These are phyloP conservation scores for Odocoileus virginianus DNA, from an alignment of 2,113 vertebrate genomes.

Conservation along the genomic window DNA sequence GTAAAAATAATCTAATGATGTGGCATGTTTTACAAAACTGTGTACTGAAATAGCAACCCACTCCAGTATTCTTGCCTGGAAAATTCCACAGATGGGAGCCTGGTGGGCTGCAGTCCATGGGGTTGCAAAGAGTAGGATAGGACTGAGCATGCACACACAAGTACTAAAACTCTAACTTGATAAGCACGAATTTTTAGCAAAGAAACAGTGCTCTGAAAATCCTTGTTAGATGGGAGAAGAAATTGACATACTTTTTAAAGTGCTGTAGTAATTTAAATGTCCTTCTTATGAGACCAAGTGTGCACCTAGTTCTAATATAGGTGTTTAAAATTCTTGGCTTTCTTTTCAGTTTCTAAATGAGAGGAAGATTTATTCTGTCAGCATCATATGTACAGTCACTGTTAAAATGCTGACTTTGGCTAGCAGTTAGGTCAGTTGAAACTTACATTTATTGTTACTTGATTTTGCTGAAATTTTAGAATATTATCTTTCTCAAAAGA, in stretches of 20 bases:
- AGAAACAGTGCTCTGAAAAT: neutral
- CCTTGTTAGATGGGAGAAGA: neutral
- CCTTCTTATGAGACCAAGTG: neutral
- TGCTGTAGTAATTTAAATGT: neutral
- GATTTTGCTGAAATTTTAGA: neutral
- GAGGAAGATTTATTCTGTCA: neutral
- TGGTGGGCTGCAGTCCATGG: neutral
- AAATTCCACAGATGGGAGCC: neutral
- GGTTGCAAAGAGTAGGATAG: neutral
- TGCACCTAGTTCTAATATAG: neutral
- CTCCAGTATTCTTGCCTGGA: neutral
- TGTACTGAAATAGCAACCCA: neutral
- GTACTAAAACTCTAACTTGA: neutral
- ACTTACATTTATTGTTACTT: neutral
- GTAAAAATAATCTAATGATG: neutral
- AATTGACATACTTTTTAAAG: neutral
- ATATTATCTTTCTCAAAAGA: neutral
- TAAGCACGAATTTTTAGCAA: constrained; percentile 17
- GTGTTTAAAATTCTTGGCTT: neutral
- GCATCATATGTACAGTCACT: neutral
- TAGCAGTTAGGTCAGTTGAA: neutral
- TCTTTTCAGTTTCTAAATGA: neutral
- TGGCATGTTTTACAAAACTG: neutral
- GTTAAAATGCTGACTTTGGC: neutral
- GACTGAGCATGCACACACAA: neutral